Conservation (phyloP, 2,888 invertebrate species). For the Lasioglossum figueresi region DNA sequence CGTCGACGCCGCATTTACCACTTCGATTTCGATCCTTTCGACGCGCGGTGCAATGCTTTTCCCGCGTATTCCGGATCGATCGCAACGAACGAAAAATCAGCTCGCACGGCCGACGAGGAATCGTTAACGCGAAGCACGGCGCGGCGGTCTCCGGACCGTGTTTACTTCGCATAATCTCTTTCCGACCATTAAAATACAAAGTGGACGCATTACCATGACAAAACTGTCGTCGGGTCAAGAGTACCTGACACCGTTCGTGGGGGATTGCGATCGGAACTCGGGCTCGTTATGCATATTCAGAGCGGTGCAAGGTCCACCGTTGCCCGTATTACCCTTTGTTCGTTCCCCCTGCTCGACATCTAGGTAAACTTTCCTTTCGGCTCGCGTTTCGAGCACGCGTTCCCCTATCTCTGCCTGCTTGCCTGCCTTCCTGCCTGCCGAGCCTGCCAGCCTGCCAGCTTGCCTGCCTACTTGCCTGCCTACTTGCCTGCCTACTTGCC, state of each 20-base stretch:
- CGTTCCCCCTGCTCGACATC: constrained; percentile 58
- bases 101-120: constrained; percentile 10
- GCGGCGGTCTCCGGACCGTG: constrained; percentile 52
- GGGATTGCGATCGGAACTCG: constrained; percentile 77
- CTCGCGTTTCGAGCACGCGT: constrained; percentile 13
- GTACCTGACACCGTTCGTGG: constrained; percentile 77
- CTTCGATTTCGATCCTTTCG: constrained; percentile 24
- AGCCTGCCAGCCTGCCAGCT: background rate
- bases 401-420: background rate
- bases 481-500: background rate
- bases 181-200: constrained; percentile 82
- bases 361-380: constrained; percentile 45
- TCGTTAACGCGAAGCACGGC: constrained; percentile 20
- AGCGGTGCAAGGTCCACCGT: constrained; percentile 74
- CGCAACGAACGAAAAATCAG: background rate
- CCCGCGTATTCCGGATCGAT: background rate
- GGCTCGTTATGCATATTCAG: constrained; percentile 79
- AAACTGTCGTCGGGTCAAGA: constrained; percentile 80
- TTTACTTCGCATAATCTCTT: constrained; percentile 77
- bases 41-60: background rate
- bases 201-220: constrained; percentile 82
- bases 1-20: background rate
- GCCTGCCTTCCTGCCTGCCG: background rate
- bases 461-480: background rate
- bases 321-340: constrained; percentile 63